A percentile compares a stretch with the other conserved stretches of the same genome.
phyloP scores from a whole-genome alignment of 2,888 invertebrate genomes.

The Euproctis similis region DNA sequence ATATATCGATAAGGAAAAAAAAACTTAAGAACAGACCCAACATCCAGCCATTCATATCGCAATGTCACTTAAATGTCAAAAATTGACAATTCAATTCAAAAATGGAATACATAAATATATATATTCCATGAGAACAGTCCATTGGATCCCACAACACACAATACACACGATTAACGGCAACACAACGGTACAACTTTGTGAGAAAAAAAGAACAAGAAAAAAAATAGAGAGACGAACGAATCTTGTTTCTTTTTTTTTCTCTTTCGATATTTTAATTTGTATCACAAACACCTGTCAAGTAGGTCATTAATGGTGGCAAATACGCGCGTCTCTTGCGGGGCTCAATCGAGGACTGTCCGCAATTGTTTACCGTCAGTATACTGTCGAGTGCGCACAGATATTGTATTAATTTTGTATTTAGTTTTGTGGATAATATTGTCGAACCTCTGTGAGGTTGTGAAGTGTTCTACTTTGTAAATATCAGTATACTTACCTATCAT shows the following conservation, averaged over 20 bases:
- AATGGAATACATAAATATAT: constrained; percentile 24
- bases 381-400: constrained; percentile 44
- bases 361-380: constrained; percentile 64
- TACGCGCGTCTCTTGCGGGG: constrained; percentile 49
- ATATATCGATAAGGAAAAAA: too few relatives aligned
- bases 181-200: constrained; percentile 38
- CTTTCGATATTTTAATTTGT: constrained; percentile 31
- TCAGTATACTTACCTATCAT: too few relatives aligned
- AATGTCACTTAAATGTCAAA: constrained; percentile 22
- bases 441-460: constrained; percentile 28
- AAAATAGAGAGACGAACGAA: constrained; percentile 51
- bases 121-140: constrained; percentile 37
- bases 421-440: constrained; percentile 16
- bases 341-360: constrained; percentile 59
- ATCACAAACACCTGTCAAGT: constrained; percentile 46
- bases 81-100: constrained; percentile 11
- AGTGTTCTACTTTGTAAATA: too few relatives aligned
- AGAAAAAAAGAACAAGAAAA: constrained; percentile 27
- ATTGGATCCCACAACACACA: constrained; percentile 49
- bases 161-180: constrained; percentile 50
- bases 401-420: constrained; percentile 2
- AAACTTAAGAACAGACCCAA: constrained; percentile 6
- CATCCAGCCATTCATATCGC: constrained; percentile 18
- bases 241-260: constrained; percentile 38
- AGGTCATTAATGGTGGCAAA: constrained; percentile 28